phyloP scores from a whole-genome alignment of 2,888 invertebrate species.

The Tuberolachnus salignus region DNA sequence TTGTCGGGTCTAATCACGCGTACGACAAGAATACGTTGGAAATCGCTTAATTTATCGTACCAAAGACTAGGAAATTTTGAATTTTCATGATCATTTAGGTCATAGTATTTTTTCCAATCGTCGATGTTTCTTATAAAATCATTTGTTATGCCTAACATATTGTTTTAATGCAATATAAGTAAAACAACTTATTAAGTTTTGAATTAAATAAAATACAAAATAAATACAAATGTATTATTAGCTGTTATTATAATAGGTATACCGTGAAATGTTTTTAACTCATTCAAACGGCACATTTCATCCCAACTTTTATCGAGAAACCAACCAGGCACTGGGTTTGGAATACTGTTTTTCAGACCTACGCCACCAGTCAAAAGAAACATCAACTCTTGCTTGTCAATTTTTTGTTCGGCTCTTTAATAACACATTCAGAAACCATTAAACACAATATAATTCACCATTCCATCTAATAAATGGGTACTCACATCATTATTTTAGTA shows the following conservation, averaged over 20 bases:
- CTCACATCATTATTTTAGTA: constrained; percentile 69
- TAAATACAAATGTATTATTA: background rate
- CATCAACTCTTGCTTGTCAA: constrained; percentile 62
- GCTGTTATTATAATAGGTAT: constrained; percentile 58
- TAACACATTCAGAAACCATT: background rate
- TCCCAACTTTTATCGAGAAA: constrained; percentile 78
- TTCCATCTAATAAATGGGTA: constrained; percentile 43
- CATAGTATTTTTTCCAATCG: constrained; percentile 73
- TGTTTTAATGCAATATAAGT: background rate
- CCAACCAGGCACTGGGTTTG: constrained; percentile 64
- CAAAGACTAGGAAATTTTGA: constrained; percentile 70
- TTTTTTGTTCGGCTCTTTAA: constrained; percentile 57
- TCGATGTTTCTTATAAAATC: constrained; percentile 65
- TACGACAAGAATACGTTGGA: constrained; percentile 76
- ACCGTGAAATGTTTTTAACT: constrained; percentile 66
- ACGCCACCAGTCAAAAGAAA: constrained; percentile 68
- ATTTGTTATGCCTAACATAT: constrained; percentile 62
- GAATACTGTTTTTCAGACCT: constrained; percentile 15
- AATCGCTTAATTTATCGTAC: constrained; percentile 68
- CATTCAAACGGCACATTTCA: constrained; percentile 74
- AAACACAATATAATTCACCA: background rate
- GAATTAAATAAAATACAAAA: too few relatives aligned
- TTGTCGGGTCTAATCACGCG: constrained; percentile 79
- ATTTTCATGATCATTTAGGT: constrained; percentile 70
- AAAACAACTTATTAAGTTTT: too few relatives aligned